Evolutionary conservation across 2,888 invertebrate genomes (phyloP), one percentile per base, ranked within the genome.

Genomic region (Aspidiotus destructor): DNA sequence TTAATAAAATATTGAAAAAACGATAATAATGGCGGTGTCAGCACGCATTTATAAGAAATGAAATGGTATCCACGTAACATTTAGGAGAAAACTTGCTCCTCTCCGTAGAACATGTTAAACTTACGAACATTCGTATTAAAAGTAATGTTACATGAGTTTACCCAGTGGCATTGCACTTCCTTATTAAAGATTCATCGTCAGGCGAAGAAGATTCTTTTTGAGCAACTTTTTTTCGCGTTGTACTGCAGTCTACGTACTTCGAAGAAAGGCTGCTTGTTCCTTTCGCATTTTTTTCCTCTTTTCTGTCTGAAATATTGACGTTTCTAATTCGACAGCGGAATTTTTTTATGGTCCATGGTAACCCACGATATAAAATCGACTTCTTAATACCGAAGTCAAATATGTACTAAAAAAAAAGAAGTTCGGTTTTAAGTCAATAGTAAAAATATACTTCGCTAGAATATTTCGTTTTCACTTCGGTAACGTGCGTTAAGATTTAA

Each of bases 71-170:
- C 57, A 58, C 65, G 55, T 58, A 57, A 65, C 63, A 63, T 63
- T 65, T 42, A 65, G 65, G 42, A 65, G 48, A 61, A 65, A 57
- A 65, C 41, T 44, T 57, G 42, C 57, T 65, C 65, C 40, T 58
- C 65, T 54, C 55, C 28, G 28, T 64, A 58, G 48, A 65, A 65
- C 65, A 65, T 65, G 65, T 65, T 65, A 65, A 58, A 65, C 65
- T 65, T 65, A 65, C 65, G 44, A 65, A 65, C 65, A 65, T 44
- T 65, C 65, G 65, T 65, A 65, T 65, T 65, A 65, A 65, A 65
- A 65, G 65, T 65, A 58, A 58, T 65, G 65, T 57, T 65, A 58
- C 65, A 65, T 58, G 58, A 57, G 65, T 65, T 57, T 44, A 48
- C 65, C 57, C 57, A 65, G 58, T 57, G 57, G 65, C 41, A 65